These are phyloP conservation scores for Nothoprocta pentlandii DNA, from an alignment of 2,113 vertebrate genomes.

Conservation along the genomic window DNA sequence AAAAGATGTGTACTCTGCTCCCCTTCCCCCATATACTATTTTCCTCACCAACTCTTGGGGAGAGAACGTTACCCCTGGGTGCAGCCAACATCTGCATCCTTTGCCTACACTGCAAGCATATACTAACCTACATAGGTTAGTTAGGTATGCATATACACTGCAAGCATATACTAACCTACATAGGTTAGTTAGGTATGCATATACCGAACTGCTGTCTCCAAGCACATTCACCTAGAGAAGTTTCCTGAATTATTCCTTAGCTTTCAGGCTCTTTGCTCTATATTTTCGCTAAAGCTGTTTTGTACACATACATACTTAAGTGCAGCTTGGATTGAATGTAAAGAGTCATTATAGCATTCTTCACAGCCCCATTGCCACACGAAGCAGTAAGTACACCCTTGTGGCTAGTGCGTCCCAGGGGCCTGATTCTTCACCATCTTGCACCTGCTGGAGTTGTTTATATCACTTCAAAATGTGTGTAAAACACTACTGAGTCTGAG, in stretches of 20 bases:
- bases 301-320: neutral
- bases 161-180: accelerated
- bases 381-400: constrained; percentile 43
- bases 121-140: neutral
- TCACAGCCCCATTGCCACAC: neutral
- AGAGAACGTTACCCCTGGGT: neutral
- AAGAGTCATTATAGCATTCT: constrained; percentile 31
- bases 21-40: neutral
- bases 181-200: too few species aligned
- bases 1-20: neutral
- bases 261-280: neutral
- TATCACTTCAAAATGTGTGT: constrained; percentile 12
- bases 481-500: constrained; percentile 23
- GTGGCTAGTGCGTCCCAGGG: constrained; percentile 19
- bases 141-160: neutral
- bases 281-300: neutral
- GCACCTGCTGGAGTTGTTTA: constrained; percentile 8
- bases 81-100: neutral
- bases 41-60: neutral
- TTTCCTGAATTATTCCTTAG: constrained; percentile 10
- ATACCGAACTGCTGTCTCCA: too few species aligned
- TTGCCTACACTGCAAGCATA: accelerated
- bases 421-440: constrained; percentile 30
- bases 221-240: neutral
- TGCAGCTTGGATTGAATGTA: neutral